Base-by-base conservation (phyloP, 2,888 invertebrate species). In the Drosophila recens region DNA sequence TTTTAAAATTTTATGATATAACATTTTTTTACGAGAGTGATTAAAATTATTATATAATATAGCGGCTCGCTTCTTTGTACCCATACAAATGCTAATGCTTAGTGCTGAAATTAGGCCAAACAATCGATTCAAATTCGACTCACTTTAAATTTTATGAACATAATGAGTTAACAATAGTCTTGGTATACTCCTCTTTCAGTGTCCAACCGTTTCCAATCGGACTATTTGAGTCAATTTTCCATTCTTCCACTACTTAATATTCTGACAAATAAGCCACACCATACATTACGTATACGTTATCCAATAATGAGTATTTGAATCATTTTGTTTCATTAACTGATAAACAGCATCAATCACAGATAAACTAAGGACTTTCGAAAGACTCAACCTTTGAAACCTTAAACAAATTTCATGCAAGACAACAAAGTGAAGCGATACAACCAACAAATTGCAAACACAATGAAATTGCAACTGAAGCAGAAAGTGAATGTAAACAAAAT, bases 401-500 rank as follows among this genome's bases (percentile, higher is more conserved):
- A 63, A 43, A 40, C 15, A 54, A 64, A 59, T 57, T 46, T 5
- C 5, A 34, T 33, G 27, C 30, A 56, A 54, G 61, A 61, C 53
- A 58, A 43, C 59, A 59, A 53, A 66, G 64, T 66, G 52, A 67
- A 58, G 58, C 57, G 23, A 27, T 40, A 65, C 56, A 65, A 46
- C 38, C 48, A 63, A 73, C 67, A 59, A 72, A 63, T 40, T 48
- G 57, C 46, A 62, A 79, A 76, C 51, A 57, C 67, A 73, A 84
- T 81, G 65, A 69, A 87, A 67, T 79, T 79, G 77, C 74, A 72
- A 58, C 67, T 69, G 79, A 80, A 51, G 75, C 84, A 67, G 74
- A 88, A 86, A 77, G 80, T 88, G 77, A 82, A 74, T 65, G 77
- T 72, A 77, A 69, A 74, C 64, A 48, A 63, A 72, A 61, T 48